These are phyloP conservation scores for Eptatretus atami DNA, from an alignment of 2,797 vertebrate genomes.

Conservation along the genomic window DNA sequence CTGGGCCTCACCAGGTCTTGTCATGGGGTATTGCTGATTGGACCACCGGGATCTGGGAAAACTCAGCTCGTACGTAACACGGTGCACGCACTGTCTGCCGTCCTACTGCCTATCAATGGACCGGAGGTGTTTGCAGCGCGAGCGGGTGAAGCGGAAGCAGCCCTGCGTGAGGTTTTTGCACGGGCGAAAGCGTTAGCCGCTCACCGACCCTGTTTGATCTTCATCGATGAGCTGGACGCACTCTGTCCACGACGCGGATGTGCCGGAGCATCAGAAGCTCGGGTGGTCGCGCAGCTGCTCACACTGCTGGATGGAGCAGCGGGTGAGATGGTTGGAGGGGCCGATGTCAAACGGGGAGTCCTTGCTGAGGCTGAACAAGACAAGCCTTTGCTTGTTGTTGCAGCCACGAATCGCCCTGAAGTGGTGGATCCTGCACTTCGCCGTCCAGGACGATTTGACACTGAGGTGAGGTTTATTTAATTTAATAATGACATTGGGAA, in stretches of 20 bases:
- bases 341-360: too few species aligned
- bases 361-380: too few species aligned
- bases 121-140: constrained; percentile 40
- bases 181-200: constrained; percentile 21
- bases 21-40: constrained; percentile 44
- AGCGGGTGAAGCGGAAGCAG: constrained; percentile 64
- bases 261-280: constrained; percentile 26
- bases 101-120: constrained; percentile 28
- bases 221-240: constrained; percentile 64
- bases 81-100: constrained; percentile 27
- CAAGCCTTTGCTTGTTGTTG: constrained; percentile 26
- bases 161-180: constrained; percentile 29
- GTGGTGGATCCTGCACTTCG: constrained; percentile 50
- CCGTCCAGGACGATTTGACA: constrained; percentile 58
- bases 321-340: constrained; percentile 9
- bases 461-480: constrained; percentile 26
- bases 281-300: constrained; percentile 56
- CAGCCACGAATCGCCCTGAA: constrained; percentile 49
- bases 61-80: constrained; percentile 34
- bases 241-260: constrained; percentile 33
- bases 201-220: constrained; percentile 36
- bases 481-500: too few species aligned
- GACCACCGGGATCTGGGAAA: constrained; percentile 61
- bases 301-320: constrained; percentile 48
- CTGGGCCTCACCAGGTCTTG: constrained; percentile 29